These are phyloP conservation scores for Tolmerus cingulatus DNA, from an alignment of 2,888 invertebrate species.

Conservation along the genomic window DNA sequence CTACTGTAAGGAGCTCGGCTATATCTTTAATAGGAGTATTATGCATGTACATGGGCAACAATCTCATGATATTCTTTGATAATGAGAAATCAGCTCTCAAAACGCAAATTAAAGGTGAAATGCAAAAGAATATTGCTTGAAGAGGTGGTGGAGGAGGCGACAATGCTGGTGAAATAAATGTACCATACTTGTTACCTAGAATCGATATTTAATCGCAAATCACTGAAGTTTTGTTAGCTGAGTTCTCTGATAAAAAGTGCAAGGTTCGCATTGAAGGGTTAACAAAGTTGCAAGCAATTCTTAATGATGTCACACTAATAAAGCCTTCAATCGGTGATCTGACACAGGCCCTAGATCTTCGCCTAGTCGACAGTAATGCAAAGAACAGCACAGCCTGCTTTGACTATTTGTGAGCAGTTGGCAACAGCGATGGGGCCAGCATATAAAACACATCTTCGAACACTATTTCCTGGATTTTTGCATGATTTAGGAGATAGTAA, in stretches of 20 bases:
- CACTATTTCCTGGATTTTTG: constrained; percentile 86
- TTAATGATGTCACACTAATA: constrained; percentile 77
- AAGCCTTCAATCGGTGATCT: constrained; percentile 85
- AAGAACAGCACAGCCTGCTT: constrained; percentile 85
- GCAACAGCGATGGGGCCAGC: constrained; percentile 84
- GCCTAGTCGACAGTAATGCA: constrained; percentile 90
- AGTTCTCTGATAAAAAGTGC: constrained; percentile 92
- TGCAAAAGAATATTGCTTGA: constrained; percentile 76
- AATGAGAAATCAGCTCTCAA: constrained; percentile 84
- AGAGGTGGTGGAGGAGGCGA: constrained; percentile 60
- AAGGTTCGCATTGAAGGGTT: constrained; percentile 71
- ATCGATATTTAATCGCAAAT: constrained; percentile 85
- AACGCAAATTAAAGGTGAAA: constrained; percentile 85
- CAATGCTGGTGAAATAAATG: constrained; percentile 64
- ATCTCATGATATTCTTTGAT: constrained; percentile 78
- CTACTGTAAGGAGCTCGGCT: constrained; percentile 80
- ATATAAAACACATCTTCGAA: constrained; percentile 79
- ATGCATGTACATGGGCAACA: constrained; percentile 82
- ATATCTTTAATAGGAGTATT: constrained; percentile 73
- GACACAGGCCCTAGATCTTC: constrained; percentile 77
- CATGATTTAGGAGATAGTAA: constrained; percentile 80
- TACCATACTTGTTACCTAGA: constrained; percentile 77
- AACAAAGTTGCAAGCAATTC: constrained; percentile 61
- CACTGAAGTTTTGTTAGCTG: constrained; percentile 79
- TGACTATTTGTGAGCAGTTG: constrained; percentile 83